These are phyloP conservation scores for Psittacula echo DNA, from an alignment of 2,797 vertebrate genomes.

Conservation along the genomic window DNA sequence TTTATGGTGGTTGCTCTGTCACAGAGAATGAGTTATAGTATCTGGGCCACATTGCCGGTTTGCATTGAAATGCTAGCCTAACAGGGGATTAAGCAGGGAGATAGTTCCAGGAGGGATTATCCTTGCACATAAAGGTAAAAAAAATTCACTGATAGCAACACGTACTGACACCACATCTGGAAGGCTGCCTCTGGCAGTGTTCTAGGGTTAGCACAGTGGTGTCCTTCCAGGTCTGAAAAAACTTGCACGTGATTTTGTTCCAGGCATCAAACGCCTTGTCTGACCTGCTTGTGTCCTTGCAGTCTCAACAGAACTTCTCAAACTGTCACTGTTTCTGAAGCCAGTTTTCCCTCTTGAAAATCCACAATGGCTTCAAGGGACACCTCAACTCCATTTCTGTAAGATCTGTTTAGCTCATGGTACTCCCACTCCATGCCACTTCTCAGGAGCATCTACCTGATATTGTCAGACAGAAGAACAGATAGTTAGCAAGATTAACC, in stretches of 20 bases:
- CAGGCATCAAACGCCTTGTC: not conserved
- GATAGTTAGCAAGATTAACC: not conserved
- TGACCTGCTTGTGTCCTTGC: not conserved
- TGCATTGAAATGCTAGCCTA: slow-evolving; percentile 21
- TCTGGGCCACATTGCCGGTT: not conserved
- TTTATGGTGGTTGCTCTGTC: not conserved
- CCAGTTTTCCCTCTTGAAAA: not conserved
- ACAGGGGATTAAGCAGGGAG: slow-evolving; percentile 16
- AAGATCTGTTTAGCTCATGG: not conserved
- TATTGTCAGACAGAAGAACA: not conserved
- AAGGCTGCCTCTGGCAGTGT: not conserved
- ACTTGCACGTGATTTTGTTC: not conserved
- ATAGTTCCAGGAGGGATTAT: slow-evolving; percentile 18
- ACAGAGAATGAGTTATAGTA: not conserved
- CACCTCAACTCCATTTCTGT: not conserved
- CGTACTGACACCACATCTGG: not conserved
- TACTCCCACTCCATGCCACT: not conserved
- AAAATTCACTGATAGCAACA: not conserved
- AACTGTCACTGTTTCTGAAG: not conserved
- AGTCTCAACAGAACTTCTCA: not conserved
- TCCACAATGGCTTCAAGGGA: not conserved
- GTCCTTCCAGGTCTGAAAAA: slow-evolving; percentile 11
- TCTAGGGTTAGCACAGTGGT: not conserved
- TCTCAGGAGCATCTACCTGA: not conserved
- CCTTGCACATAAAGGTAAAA: not conserved